These are phyloP conservation scores for Coremacera marginata DNA, from an alignment of 2,888 invertebrate species.

Conservation along the genomic window DNA sequence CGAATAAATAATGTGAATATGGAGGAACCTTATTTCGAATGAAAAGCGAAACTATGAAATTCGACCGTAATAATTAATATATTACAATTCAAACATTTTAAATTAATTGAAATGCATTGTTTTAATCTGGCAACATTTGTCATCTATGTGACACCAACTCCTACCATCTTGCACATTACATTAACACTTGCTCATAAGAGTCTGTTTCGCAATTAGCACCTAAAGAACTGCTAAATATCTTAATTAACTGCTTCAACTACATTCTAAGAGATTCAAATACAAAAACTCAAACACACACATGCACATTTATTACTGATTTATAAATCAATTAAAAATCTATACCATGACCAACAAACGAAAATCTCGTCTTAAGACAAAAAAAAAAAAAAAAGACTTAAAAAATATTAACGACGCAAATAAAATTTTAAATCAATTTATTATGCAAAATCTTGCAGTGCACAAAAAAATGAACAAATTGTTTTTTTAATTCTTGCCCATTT, in stretches of 20 bases:
- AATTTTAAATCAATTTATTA: background rate
- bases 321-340: conserved; percentile 11
- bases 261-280: background rate
- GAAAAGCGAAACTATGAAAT: background rate
- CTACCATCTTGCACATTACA: background rate
- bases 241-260: conserved; percentile 12
- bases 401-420: background rate
- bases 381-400: background rate
- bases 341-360: background rate
- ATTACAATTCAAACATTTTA: background rate
- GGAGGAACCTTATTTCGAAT: background rate
- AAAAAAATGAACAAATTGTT: no score
- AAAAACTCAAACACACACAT: no score
- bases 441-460: background rate
- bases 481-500: no score
- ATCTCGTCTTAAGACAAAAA: background rate
- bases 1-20: no score
- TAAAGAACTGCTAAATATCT: conserved; percentile 15
- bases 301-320: background rate
- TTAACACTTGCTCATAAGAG: background rate
- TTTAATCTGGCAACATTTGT: background rate
- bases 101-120: background rate
- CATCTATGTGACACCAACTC: background rate
- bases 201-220: conserved; percentile 19
- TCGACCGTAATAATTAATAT: background rate